A percentile compares a stretch with the other conserved stretches of the same genome.
Evolutionary conservation across 2,113 vertebrate species (phyloP).

Genomic region (Hippocampus mohnikei): DNA sequence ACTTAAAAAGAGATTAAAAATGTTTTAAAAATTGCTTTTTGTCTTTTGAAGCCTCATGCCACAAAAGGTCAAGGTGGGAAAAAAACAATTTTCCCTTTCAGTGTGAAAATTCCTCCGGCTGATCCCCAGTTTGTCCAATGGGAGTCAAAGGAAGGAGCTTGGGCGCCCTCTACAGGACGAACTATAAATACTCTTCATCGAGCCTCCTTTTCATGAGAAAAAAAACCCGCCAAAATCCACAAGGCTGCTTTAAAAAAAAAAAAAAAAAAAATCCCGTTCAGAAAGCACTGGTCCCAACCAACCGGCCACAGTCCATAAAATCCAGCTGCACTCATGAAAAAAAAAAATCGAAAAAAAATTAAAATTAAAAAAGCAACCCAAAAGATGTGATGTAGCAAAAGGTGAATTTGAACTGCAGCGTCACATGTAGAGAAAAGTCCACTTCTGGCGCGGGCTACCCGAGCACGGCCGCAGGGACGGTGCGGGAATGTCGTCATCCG

Average conservation of each 20-base stretch:
- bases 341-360: neutral
- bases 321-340: neutral
- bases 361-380: neutral
- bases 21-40: constrained; percentile 23
- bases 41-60: constrained; percentile 13
- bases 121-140: neutral
- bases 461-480: constrained; percentile 80
- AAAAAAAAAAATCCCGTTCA: neutral
- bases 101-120: neutral
- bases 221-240: neutral
- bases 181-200: neutral
- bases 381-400: neutral
- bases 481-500: constrained; percentile 65
- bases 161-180: constrained; percentile 68
- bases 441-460: constrained; percentile 77
- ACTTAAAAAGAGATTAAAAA: neutral
- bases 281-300: neutral
- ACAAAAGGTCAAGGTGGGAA: neutral
- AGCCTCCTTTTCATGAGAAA: neutral
- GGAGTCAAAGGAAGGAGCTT: constrained; percentile 17
- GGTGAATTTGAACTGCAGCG: neutral
- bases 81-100: neutral
- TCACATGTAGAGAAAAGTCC: constrained; percentile 84
- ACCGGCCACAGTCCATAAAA: neutral
- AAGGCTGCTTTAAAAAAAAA: neutral